Percentiles rank a stretch among this genome's conserved stretches.
Evolutionary conservation across 2,113 vertebrate species (phyloP).

Genomic region (Lycocorax pyrrhopterus): DNA sequence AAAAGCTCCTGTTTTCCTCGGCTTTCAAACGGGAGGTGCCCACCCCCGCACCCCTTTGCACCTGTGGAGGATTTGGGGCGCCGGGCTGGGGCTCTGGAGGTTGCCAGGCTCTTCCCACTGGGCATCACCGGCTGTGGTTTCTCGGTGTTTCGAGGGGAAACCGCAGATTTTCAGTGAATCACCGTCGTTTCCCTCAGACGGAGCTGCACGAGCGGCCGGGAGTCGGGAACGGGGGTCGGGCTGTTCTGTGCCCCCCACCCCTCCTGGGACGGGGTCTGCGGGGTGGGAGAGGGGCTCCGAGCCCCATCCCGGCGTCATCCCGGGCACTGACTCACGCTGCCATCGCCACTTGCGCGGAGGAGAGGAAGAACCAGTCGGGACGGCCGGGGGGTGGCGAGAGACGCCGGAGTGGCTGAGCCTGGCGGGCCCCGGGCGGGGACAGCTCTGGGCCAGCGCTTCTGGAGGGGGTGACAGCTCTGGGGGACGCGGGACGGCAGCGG

Average conservation of each 20-base stretch:
- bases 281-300: not conserved
- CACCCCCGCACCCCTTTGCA: not conserved
- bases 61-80: not conserved
- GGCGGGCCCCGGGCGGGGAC: not conserved
- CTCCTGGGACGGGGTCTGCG: fast-evolving
- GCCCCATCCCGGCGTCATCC: not conserved
- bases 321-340: not conserved
- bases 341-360: not conserved
- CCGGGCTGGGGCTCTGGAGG: not conserved
- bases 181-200: not conserved
- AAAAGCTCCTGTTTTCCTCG: not conserved
- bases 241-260: not conserved
- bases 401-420: constrained; percentile 15
- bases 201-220: fast-evolving
- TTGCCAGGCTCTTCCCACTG: not conserved
- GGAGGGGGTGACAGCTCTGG: not conserved
- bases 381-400: not conserved
- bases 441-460: not conserved
- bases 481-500: not conserved
- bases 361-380: constrained; percentile 49
- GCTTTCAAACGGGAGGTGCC: not conserved
- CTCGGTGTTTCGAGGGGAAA: not conserved
- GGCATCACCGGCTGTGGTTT: not conserved
- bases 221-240: not conserved
- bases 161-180: not conserved